These are phyloP conservation scores for Chitala chitala DNA, from an alignment of 2,113 vertebrate genomes.

Conservation along the genomic window DNA sequence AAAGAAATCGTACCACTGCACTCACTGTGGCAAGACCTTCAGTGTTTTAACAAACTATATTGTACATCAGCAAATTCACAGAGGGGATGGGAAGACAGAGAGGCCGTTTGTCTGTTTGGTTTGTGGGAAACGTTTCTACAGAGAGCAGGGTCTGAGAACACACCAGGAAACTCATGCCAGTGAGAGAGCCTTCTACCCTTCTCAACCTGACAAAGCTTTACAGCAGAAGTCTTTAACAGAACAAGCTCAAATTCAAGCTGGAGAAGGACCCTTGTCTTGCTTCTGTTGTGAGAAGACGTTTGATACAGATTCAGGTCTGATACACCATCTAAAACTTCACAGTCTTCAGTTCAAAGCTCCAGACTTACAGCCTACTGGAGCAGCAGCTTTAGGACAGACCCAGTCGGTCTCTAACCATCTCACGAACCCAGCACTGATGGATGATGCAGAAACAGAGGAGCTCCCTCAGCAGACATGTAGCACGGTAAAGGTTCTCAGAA, in stretches of 20 bases:
- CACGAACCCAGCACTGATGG: no score
- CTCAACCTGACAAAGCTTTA: background rate
- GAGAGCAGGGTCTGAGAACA: slow-evolving; percentile 6
- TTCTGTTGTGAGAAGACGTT: background rate
- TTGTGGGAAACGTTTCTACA: slow-evolving; percentile 13
- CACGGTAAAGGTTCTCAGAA: no score
- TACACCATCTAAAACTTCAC: background rate
- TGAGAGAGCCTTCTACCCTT: background rate
- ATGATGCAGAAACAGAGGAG: no score
- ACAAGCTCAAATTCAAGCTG: background rate
- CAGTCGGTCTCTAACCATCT: no score
- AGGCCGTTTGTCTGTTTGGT: background rate
- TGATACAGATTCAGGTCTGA: background rate
- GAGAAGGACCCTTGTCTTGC: background rate
- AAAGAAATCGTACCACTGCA: no score
- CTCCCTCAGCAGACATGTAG: no score
- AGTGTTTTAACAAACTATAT: no score
- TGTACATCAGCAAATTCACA: slow-evolving; percentile 15
- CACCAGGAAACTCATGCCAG: background rate
- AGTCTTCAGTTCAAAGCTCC: no score
- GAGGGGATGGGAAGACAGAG: background rate
- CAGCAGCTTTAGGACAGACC: no score
- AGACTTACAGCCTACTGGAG: no score
- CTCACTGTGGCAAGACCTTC: no score
- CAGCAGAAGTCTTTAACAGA: no score